Evolutionary conservation across 1,140 invertebrate species (phyloP).

Genomic region (Reticulitermes speratus): DNA sequence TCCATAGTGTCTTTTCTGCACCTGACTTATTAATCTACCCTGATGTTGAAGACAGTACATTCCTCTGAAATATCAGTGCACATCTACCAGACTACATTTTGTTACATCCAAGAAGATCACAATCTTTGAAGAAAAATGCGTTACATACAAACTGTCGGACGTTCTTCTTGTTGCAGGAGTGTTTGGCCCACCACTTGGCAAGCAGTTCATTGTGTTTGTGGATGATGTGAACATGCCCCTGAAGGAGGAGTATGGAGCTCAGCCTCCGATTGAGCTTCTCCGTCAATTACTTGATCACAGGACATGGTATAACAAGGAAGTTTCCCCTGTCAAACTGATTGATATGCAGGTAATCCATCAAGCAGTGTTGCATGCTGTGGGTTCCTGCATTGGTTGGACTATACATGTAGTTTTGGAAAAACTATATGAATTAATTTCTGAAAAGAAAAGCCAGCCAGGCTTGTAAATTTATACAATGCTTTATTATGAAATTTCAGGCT

Average conservation of each 20-base stretch:
- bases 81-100: no score
- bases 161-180: conserved; percentile 55
- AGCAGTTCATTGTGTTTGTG: conserved; percentile 86
- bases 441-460: not conserved
- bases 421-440: not conserved
- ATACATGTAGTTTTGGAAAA: not conserved
- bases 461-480: not conserved
- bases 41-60: no score
- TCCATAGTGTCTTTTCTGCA: no score
- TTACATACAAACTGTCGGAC: no score
- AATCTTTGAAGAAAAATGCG: no score
- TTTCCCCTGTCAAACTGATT: conserved; percentile 78
- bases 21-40: no score
- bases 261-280: conserved; percentile 88
- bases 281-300: conserved; percentile 88
- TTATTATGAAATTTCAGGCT: no score
- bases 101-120: no score
- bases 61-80: no score
- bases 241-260: conserved; percentile 83
- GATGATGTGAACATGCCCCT: conserved; percentile 94
- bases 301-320: conserved; percentile 91
- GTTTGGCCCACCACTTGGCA: conserved; percentile 89
- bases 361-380: no score
- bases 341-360: conserved; percentile 70
- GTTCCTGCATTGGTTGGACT: no score